A percentile compares a stretch with the other conserved stretches of the same genome.
phyloP scores from a whole-genome alignment of 2,888 invertebrate genomes.

The Ctena decussata region DNA sequence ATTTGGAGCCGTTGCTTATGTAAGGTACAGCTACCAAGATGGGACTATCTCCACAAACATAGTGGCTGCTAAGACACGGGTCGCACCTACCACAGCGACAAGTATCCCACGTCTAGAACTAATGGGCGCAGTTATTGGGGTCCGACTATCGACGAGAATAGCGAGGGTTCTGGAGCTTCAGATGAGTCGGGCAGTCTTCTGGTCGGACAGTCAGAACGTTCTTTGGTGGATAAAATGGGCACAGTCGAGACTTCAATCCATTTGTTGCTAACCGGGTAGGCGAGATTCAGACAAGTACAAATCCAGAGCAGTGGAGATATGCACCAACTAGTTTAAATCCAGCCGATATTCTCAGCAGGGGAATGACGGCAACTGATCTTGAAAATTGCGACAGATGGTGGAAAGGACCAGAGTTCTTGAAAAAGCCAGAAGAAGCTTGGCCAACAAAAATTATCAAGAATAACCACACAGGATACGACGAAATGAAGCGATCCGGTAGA shows the following conservation, averaged over 20 bases:
- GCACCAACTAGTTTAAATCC: too few relatives aligned
- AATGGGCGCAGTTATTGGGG: too few relatives aligned
- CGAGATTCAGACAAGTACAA: too few relatives aligned
- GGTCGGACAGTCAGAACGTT: constrained; percentile 42
- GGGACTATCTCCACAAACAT: not conserved
- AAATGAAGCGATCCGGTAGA: not conserved
- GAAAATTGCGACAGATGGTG: constrained; percentile 15
- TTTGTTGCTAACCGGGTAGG: not conserved
- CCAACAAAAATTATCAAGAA: not conserved
- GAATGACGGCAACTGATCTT: constrained; percentile 9
- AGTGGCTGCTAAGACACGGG: not conserved
- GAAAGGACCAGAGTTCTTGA: too few relatives aligned
- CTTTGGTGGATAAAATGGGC: constrained; percentile 52
- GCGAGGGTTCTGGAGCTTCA: constrained; percentile 18
- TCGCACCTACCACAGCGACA: constrained; percentile 8
- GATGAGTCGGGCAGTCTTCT: constrained; percentile 7
- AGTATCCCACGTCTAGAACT: constrained; percentile 41
- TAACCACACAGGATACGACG: too few relatives aligned
- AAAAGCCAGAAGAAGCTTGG: too few relatives aligned
- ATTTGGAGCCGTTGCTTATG: too few relatives aligned
- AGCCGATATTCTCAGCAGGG: not conserved
- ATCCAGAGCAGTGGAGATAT: too few relatives aligned
- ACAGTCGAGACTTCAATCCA: too few relatives aligned
- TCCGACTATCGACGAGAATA: constrained; percentile 15
- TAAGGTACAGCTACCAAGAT: too few relatives aligned